Conservation (phyloP, 1,140 invertebrate genomes). For the Orchesella cincta region DNA sequence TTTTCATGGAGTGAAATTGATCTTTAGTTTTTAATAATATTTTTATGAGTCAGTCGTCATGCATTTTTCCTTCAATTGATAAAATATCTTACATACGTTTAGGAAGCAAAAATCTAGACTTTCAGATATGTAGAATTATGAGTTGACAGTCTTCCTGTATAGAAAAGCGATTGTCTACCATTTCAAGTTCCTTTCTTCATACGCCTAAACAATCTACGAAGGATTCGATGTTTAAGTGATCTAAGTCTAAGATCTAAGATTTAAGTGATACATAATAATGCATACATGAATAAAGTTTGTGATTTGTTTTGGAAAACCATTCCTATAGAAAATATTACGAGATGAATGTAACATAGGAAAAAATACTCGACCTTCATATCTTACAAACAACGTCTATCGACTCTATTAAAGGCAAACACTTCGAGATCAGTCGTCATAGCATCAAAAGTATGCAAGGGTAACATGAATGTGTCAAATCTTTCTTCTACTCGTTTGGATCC, state of each 20-base stretch:
- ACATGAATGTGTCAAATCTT: background rate
- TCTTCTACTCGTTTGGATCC: background rate
- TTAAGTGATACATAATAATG: background rate
- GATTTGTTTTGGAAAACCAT: background rate
- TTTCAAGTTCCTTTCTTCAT: background rate
- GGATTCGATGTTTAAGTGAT: background rate
- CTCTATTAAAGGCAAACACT: background rate
- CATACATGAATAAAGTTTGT: background rate
- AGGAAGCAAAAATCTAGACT: too few species aligned
- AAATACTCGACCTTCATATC: background rate
- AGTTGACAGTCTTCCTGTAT: too few species aligned
- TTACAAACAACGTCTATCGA: background rate
- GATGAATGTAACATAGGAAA: too few species aligned
- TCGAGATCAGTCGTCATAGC: background rate
- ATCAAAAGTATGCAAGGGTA: background rate
- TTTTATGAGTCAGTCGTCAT: too few species aligned
- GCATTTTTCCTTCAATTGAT: too few species aligned
- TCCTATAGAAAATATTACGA: background rate
- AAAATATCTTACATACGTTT: too few species aligned
- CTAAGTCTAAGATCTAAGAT: background rate
- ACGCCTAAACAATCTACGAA: background rate
- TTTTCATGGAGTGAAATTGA: too few species aligned
- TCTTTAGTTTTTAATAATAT: too few species aligned
- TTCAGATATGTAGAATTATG: too few species aligned
- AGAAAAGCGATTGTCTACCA: too few species aligned